phyloP scores from a whole-genome alignment of 2,113 vertebrate genomes.

The Antechinus stuartii region DNA sequence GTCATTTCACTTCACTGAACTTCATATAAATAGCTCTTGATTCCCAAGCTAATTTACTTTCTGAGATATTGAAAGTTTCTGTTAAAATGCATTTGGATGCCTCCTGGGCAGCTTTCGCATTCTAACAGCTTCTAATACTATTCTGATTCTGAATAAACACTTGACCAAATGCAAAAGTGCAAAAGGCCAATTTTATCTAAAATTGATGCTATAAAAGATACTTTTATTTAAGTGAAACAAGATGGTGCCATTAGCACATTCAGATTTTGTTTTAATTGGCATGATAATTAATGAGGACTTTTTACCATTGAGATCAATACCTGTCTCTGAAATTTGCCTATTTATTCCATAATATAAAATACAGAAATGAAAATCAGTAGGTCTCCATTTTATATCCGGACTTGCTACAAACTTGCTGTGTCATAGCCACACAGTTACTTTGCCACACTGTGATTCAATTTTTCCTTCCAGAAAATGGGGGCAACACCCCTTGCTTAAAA shows the following conservation, averaged over 20 bases:
- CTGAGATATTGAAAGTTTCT: neutral
- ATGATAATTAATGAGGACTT: neutral
- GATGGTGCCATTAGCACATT: neutral
- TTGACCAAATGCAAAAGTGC: neutral
- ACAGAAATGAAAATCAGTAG: neutral
- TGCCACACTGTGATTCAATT: conserved; percentile 31
- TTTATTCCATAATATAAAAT: neutral
- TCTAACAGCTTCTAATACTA: neutral
- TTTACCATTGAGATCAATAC: neutral
- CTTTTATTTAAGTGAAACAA: neutral
- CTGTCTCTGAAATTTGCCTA: neutral
- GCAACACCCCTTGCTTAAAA: conserved; percentile 27
- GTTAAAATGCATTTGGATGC: neutral
- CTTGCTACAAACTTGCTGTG: neutral
- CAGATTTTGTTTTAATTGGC: neutral
- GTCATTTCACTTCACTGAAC: neutral
- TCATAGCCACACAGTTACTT: neutral
- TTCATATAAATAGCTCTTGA: neutral
- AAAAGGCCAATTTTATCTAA: neutral
- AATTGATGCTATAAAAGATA: neutral
- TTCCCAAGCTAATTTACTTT: neutral
- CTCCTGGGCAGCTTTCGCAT: neutral
- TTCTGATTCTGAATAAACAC: neutral
- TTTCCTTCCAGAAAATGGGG: conserved; percentile 12
- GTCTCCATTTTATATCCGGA: neutral